phyloP scores from a whole-genome alignment of 1,140 invertebrate genomes.

The Drosophila subpulchrella region DNA sequence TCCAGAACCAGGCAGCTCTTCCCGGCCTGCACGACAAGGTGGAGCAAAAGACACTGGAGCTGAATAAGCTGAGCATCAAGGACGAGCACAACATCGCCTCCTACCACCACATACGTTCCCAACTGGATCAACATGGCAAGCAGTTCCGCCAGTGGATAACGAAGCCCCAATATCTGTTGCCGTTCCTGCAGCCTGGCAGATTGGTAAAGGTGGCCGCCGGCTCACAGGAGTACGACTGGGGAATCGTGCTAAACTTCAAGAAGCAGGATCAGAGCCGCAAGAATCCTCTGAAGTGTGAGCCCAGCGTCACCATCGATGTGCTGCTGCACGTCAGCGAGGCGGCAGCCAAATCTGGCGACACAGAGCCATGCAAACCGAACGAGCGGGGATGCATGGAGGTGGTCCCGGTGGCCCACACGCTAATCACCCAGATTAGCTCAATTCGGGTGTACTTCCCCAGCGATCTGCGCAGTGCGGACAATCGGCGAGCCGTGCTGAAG shows the following conservation, averaged over 20 bases:
- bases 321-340: constrained; percentile 91
- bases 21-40: constrained; percentile 94
- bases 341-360: constrained; percentile 86
- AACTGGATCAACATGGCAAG: constrained; percentile 90
- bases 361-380: constrained; percentile 87
- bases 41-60: constrained; percentile 89
- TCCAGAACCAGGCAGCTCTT: constrained; percentile 98
- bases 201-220: constrained; percentile 96
- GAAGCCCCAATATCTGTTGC: constrained; percentile 94
- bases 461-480: constrained; percentile 94
- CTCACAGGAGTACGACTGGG: constrained; percentile 97
- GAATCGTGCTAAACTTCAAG: constrained; percentile 96
- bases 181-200: constrained; percentile 97
- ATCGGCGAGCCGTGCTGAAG: constrained; percentile 93
- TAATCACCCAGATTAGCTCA: constrained; percentile 95
- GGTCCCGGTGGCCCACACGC: constrained; percentile 92
- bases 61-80: constrained; percentile 88
- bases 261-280: constrained; percentile 87
- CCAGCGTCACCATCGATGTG: constrained; percentile 92
- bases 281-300: constrained; percentile 87
- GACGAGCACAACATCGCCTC: constrained; percentile 92
- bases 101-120: constrained; percentile 94
- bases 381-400: constrained; percentile 89
- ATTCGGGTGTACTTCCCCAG: constrained; percentile 95
- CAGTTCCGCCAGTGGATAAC: constrained; percentile 93